Percentiles rank a stretch among this genome's conserved stretches.
Evolutionary conservation across 2,888 invertebrate species (phyloP).

Genomic region (Rhorus exstirpatorius): DNA sequence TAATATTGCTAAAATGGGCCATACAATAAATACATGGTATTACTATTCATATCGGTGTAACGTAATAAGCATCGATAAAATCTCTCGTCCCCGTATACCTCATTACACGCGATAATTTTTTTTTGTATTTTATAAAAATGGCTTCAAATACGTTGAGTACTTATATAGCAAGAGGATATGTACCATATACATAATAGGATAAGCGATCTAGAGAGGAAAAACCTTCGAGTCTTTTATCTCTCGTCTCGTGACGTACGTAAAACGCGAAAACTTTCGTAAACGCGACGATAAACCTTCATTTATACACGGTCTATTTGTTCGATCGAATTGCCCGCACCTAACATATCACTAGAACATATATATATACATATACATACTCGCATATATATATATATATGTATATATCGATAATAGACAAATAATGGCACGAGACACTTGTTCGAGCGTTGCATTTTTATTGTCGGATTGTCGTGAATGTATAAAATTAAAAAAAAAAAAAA

Average conservation of each 20-base stretch:
- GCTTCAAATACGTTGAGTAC: neutral
- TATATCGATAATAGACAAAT: constrained; percentile 33
- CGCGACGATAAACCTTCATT: constrained; percentile 71
- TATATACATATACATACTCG: constrained; percentile 10
- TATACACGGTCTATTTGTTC: constrained; percentile 74
- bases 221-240: constrained; percentile 65
- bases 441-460: constrained; percentile 48
- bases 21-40: constrained; percentile 5
- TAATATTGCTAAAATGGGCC: constrained; percentile 18
- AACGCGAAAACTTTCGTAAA: constrained; percentile 70
- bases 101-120: constrained; percentile 41
- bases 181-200: constrained; percentile 1
- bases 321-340: constrained; percentile 64
- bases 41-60: constrained; percentile 8
- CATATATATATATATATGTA: constrained; percentile 16
- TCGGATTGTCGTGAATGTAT: constrained; percentile 48
- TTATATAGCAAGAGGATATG: constrained; percentile 46
- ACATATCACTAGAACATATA: constrained; percentile 29
- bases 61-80: no score
- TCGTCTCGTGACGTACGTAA: constrained; percentile 55
- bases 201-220: constrained; percentile 65
- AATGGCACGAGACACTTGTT: constrained; percentile 46
- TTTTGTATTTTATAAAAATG: constrained; percentile 30
- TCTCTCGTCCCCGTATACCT: constrained; percentile 25
- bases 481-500: constrained; percentile 37